phyloP scores from a whole-genome alignment of 2,888 invertebrate genomes.

The Agrotis clavis region DNA sequence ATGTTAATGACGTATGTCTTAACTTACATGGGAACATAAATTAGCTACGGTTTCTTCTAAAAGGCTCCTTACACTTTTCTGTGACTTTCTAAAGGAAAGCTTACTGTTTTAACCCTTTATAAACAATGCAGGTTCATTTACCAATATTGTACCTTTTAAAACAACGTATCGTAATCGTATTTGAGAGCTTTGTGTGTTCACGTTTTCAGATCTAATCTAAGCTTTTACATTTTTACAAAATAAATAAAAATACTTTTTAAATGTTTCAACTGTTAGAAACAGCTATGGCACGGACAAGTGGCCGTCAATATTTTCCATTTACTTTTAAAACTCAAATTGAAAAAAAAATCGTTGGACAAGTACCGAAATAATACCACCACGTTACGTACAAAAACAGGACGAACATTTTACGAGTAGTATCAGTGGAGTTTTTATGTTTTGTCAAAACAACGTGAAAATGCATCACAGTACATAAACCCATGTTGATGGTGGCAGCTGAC shows the following conservation, averaged over 20 bases:
- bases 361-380: slow-evolving; percentile 25
- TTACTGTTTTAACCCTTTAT: neutral
- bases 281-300: neutral
- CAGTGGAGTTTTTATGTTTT: slow-evolving; percentile 41
- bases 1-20: slow-evolving; percentile 27
- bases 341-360: slow-evolving; percentile 16
- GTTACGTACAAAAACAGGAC: slow-evolving; percentile 24
- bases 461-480: slow-evolving; percentile 49
- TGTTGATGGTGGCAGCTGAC: slow-evolving; percentile 43
- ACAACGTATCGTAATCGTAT: neutral
- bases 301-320: slow-evolving; percentile 3
- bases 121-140: neutral
- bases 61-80: neutral
- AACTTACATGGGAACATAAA: slow-evolving; percentile 12
- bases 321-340: neutral
- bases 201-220: neutral
- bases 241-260: neutral
- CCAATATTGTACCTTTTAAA: neutral
- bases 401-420: slow-evolving; percentile 39
- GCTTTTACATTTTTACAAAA: slow-evolving; percentile 1
- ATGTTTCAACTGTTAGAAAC: neutral
- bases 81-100: neutral
- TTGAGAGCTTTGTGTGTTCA: neutral
- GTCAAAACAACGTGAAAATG: slow-evolving; percentile 45
- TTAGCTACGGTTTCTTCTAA: no score